Conservation (phyloP, 2,888 invertebrate genomes). For the Ectropis crepuscularia region DNA sequence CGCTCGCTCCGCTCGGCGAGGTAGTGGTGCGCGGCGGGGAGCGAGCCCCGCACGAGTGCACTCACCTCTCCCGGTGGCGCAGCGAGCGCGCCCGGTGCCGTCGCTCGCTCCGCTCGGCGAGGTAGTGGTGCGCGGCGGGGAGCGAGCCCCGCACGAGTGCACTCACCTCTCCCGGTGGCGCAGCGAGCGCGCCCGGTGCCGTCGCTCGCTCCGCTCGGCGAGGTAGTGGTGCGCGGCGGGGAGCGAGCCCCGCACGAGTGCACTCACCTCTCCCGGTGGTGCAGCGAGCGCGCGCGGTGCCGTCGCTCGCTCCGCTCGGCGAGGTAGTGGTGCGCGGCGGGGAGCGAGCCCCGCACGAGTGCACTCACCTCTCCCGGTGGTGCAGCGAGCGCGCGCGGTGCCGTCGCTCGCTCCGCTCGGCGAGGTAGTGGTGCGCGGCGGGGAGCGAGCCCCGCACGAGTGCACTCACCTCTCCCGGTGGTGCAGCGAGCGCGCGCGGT, state of each 20-base stretch:
- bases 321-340: conserved; percentile 87
- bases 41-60: conserved; percentile 88
- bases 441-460: conserved; percentile 87
- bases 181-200: conserved; percentile 53
- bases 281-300: conserved; percentile 54
- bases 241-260: conserved; percentile 88
- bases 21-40: conserved; percentile 87
- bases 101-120: conserved; percentile 84
- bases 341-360: conserved; percentile 87
- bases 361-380: conserved; percentile 43
- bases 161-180: conserved; percentile 45
- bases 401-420: conserved; percentile 79
- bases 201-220: conserved; percentile 81
- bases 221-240: conserved; percentile 87
- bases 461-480: conserved; percentile 44
- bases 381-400: conserved; percentile 55
- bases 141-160: conserved; percentile 88
- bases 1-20: conserved; percentile 85
- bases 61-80: conserved; percentile 44
- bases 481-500: conserved; percentile 52
- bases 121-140: conserved; percentile 87
- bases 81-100: conserved; percentile 55
- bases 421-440: conserved; percentile 88
- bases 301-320: conserved; percentile 81
- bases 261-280: conserved; percentile 44